phyloP scores from a whole-genome alignment of 2,113 vertebrate species.

The Cyprinus carpio region DNA sequence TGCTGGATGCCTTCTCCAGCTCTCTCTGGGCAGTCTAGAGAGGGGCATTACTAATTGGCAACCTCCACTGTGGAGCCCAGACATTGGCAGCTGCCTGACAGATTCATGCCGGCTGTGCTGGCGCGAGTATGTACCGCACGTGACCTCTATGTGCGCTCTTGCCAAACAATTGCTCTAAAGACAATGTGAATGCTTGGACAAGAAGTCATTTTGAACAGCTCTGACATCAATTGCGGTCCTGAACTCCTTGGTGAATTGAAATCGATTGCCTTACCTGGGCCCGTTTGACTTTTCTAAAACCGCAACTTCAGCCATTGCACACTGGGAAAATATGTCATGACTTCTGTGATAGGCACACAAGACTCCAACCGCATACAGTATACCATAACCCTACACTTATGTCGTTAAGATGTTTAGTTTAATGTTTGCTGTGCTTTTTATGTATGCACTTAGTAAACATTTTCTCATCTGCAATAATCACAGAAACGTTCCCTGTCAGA shows the following conservation, averaged over 20 bases:
- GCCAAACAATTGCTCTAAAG: slow-evolving; percentile 62
- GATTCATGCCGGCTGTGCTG: slow-evolving; percentile 46
- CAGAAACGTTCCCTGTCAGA: too few species aligned
- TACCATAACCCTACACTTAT: too few species aligned
- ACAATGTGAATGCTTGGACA: slow-evolving; percentile 66
- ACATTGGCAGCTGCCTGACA: slow-evolving; percentile 58
- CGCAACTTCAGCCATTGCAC: slow-evolving; percentile 59
- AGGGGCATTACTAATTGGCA: slow-evolving; percentile 68
- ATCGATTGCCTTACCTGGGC: slow-evolving; percentile 63
- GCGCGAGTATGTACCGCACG: slow-evolving; percentile 29
- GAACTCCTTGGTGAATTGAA: slow-evolving; percentile 65
- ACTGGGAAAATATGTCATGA: slow-evolving; percentile 48
- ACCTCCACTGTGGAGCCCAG: slow-evolving; percentile 56
- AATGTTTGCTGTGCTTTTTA: too few species aligned
- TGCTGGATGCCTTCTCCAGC: slow-evolving; percentile 48
- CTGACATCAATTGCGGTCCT: slow-evolving; percentile 71
- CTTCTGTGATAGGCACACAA: slow-evolving; percentile 53
- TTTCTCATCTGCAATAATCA: too few species aligned
- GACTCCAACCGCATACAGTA: neutral
- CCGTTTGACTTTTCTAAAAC: slow-evolving; percentile 55
- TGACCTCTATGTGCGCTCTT: slow-evolving; percentile 53
- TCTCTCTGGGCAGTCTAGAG: slow-evolving; percentile 54
- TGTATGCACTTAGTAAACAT: too few species aligned
- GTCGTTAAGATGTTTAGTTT: too few species aligned
- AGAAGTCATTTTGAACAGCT: slow-evolving; percentile 71